A percentile compares a stretch with the other conserved stretches of the same genome.
These are phyloP conservation scores for Griposia aprilina DNA, from an alignment of 2,888 invertebrate genomes.

Conservation along the genomic window DNA sequence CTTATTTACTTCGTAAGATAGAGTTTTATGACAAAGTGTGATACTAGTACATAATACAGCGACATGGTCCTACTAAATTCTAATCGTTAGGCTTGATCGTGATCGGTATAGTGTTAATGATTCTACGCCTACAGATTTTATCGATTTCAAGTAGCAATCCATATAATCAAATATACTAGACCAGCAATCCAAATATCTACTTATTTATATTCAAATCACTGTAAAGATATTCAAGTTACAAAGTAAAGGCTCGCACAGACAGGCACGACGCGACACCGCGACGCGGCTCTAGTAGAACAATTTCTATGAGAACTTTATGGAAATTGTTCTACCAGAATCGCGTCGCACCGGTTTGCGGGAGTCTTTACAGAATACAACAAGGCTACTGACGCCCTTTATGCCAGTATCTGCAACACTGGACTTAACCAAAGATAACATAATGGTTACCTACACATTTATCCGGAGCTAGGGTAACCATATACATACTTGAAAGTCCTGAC, in stretches of 20 bases:
- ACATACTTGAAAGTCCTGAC: not conserved
- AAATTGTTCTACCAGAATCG: too few species aligned
- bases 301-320: too few species aligned
- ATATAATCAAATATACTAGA: not conserved
- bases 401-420: conserved; percentile 28
- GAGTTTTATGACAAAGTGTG: not conserved
- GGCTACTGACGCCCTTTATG: conserved; percentile 8
- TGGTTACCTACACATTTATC: conserved; percentile 41
- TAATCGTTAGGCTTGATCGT: not conserved
- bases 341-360: too few species aligned
- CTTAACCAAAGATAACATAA: conserved; percentile 35
- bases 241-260: not conserved
- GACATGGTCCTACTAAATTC: not conserved
- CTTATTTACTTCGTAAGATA: not conserved
- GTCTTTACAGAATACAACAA: not conserved
- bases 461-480: not conserved
- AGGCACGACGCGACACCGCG: too few species aligned
- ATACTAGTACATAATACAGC: not conserved
- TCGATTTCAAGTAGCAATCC: conserved; percentile 1
- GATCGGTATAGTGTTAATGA: not conserved
- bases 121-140: not conserved
- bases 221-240: not conserved
- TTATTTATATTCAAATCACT: not conserved
- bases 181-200: not conserved
- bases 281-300: too few species aligned